Percentiles rank a stretch among this genome's conserved stretches.
These are phyloP conservation scores for Hydrocynus forskahlii DNA, from an alignment of 2,797 vertebrate genomes.

Conservation along the genomic window DNA sequence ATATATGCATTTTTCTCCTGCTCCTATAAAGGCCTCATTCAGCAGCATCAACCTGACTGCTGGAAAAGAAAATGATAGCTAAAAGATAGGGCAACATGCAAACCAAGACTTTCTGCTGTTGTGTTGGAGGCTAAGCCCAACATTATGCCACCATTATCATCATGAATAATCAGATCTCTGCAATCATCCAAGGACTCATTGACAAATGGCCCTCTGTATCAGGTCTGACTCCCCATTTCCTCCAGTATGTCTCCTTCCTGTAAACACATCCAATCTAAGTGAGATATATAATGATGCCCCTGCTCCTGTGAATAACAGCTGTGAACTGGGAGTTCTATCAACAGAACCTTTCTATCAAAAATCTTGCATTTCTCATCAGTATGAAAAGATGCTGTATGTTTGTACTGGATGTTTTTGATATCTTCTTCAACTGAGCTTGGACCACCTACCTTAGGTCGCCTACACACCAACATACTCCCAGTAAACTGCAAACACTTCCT, in stretches of 20 bases:
- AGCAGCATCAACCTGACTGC: no score
- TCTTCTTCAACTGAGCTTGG: neutral
- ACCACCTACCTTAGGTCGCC: neutral
- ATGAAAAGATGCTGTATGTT: slow-evolving; percentile 28
- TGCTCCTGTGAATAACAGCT: slow-evolving; percentile 34
- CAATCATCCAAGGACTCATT: slow-evolving; percentile 49
- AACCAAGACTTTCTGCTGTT: slow-evolving; percentile 27
- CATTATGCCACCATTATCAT: slow-evolving; percentile 57
- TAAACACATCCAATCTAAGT: slow-evolving; percentile 57
- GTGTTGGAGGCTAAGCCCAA: slow-evolving; percentile 32
- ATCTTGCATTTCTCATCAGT: slow-evolving; percentile 37
- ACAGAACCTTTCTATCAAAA: slow-evolving; percentile 32
- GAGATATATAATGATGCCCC: slow-evolving; percentile 55
- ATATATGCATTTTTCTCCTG: no score
- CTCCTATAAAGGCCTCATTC: no score
- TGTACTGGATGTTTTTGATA: neutral
- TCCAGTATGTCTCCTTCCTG: slow-evolving; percentile 52
- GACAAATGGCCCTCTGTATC: slow-evolving; percentile 58
- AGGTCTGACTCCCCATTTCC: slow-evolving; percentile 56
- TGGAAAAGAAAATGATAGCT: neutral
- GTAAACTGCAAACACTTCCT: no score
- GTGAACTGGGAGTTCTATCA: slow-evolving; percentile 39
- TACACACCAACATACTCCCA: neutral
- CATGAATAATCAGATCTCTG: slow-evolving; percentile 54
- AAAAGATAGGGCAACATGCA: slow-evolving; percentile 20